Base-by-base conservation (phyloP, 2,113 vertebrate species). In the Thomomys bottae region DNA sequence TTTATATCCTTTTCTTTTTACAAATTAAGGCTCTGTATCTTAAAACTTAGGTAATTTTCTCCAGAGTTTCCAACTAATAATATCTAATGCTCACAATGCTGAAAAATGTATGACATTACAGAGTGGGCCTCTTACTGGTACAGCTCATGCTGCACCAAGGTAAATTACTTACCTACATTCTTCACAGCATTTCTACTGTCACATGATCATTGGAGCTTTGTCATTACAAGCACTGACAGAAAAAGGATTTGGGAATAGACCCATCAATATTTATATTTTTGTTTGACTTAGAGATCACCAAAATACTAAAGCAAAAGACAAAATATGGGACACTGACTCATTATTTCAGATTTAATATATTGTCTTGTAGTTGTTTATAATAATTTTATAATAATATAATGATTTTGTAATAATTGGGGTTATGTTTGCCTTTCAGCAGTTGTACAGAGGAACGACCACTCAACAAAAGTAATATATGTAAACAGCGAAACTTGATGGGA, bases 41-140 rank as follows among this genome's bases (percentile, higher is more conserved):
- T 38, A 73, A 42, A 64, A 54, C 6, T 61, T 73, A 40, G 28
- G 42, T n/a, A 20, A 64, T 84, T 90, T 93, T 92, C 20, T 93
- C 24, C 78, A 67, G n/a, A 73, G 5, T 70, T 82, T 66, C 18
- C 8, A 23, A 36, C 68, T 92, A 87, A 59, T n/a, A 59, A 57
- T 59, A 36, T 73, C 32, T 42, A 81, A 71, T 5, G 15, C 1
- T 6, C 21, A 49, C 7, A 23, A 38, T 83, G 64, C 28, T 45
- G n/a, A 67, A 72, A 81, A 64, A 18, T 38, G 20, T 83, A 2
- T 78, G 3, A 64, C 24, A 73, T 5, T 30, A 59, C 17, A 49
- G 1, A 20, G 23, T 20, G 17, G 71, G 24, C 6, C 26, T 88
- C 8, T 83, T 23, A 67, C n/a, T 2, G 45, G 30, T 8, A 18